These are phyloP conservation scores for Ecdyonurus torrentis DNA, from an alignment of 2,888 invertebrate genomes.

Conservation along the genomic window DNA sequence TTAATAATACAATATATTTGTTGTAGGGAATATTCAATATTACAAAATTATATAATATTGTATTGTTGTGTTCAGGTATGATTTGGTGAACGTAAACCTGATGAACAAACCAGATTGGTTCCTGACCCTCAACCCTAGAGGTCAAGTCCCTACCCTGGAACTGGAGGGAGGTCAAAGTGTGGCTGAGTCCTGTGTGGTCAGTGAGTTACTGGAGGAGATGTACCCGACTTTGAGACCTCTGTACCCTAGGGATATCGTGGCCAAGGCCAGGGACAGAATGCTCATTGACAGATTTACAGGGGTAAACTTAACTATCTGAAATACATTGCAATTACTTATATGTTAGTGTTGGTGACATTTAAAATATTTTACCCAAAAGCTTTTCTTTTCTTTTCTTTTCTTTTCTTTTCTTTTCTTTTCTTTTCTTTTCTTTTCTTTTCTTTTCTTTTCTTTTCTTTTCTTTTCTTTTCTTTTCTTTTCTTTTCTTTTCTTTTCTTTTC, in stretches of 20 bases:
- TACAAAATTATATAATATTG: neutral
- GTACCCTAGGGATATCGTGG: conserved; percentile 43
- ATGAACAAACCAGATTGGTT: conserved; percentile 71
- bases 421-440: too few species aligned
- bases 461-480: too few species aligned
- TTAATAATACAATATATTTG: neutral
- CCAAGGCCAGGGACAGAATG: conserved; percentile 54
- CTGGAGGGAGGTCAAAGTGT: conserved; percentile 43
- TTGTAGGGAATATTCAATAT: neutral
- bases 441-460: too few species aligned
- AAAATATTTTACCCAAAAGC: too few species aligned
- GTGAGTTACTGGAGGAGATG: conserved; percentile 66
- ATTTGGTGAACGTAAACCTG: conserved; percentile 40
- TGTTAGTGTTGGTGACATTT: too few species aligned
- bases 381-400: too few species aligned
- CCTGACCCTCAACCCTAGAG: conserved; percentile 27
- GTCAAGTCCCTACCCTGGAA: conserved; percentile 61
- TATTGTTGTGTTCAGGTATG: conserved; percentile 43
- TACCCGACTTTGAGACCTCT: conserved; percentile 43
- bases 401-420: too few species aligned
- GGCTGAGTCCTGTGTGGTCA: conserved; percentile 62
- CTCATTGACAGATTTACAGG: conserved; percentile 45
- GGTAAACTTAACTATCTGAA: conserved; percentile 21
- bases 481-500: too few species aligned
- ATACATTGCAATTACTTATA: neutral